Conservation (phyloP, 1,140 invertebrate species). For the Sycophila sp. region DNA sequence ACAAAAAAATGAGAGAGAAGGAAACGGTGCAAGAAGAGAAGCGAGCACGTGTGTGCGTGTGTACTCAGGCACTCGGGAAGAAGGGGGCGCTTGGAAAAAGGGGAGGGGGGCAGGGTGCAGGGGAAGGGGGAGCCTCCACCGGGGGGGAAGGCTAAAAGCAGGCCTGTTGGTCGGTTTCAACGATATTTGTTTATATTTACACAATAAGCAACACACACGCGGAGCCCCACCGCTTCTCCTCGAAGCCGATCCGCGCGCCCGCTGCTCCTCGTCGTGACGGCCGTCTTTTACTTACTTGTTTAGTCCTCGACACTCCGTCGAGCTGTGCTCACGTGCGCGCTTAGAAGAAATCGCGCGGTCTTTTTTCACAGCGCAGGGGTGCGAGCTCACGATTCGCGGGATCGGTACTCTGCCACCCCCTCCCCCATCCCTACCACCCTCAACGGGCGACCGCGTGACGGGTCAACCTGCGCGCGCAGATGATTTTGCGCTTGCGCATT, state of each 20-base stretch:
- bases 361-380: not conserved
- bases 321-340: conserved; percentile 46
- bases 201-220: conserved; percentile 67
- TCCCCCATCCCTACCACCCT: too few relatives aligned
- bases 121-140: conserved; percentile 39
- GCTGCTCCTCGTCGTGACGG: too few relatives aligned
- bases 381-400: conserved; percentile 5
- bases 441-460: too few relatives aligned
- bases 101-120: conserved; percentile 25
- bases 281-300: conserved; percentile 64
- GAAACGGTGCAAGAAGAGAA: not conserved
- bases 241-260: conserved; percentile 44
- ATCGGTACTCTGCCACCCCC: too few relatives aligned
- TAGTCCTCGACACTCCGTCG: conserved; percentile 61
- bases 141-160: conserved; percentile 58
- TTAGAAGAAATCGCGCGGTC: not conserved
- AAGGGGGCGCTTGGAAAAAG: conserved; percentile 40
- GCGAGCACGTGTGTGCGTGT: conserved; percentile 20
- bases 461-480: conserved; percentile 28
- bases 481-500: not conserved
- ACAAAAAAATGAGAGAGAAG: not conserved
- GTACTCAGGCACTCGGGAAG: conserved; percentile 29
- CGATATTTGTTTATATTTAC: conserved; percentile 69
- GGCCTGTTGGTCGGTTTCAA: conserved; percentile 68
- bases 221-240: conserved; percentile 54